These are phyloP conservation scores for Sclerodermus sp. DNA, from an alignment of 2,888 invertebrate species.

Conservation along the genomic window DNA sequence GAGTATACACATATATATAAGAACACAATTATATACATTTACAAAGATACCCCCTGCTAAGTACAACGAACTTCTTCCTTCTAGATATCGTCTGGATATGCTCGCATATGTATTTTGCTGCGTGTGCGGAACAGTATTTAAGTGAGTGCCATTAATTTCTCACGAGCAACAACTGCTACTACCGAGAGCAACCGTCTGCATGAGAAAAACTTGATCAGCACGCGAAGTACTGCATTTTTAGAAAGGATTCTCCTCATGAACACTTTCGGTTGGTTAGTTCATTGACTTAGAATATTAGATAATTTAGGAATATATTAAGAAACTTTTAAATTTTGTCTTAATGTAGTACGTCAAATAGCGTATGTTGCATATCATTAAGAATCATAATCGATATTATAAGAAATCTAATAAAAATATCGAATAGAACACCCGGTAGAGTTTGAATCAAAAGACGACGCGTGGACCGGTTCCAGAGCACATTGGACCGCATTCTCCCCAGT, in stretches of 20 bases:
- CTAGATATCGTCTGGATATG: background rate
- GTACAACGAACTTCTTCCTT: conserved; percentile 10
- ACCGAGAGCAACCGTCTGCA: background rate
- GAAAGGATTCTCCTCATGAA: too few relatives aligned
- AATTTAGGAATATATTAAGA: too few relatives aligned
- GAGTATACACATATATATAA: too few relatives aligned
- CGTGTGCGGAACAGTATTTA: too few relatives aligned
- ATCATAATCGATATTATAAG: too few relatives aligned
- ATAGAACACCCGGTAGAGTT: background rate
- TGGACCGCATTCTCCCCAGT: conserved; percentile 26
- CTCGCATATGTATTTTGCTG: background rate
- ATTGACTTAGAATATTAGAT: too few relatives aligned
- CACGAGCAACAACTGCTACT: too few relatives aligned
- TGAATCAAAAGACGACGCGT: conserved; percentile 17
- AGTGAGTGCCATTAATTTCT: too few relatives aligned
- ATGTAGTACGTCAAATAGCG: too few relatives aligned
- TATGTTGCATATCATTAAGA: too few relatives aligned
- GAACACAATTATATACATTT: background rate
- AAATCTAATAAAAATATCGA: background rate
- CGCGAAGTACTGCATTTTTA: background rate
- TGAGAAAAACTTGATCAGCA: background rate
- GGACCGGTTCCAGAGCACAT: conserved; percentile 21
- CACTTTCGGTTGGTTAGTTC: too few relatives aligned
- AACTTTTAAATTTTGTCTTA: too few relatives aligned
- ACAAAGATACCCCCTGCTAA: conserved; percentile 20